Percentiles rank a stretch among this genome's conserved stretches.
Conservation (phyloP, 2,113 vertebrate species). For the Pimephales promelas region DNA sequence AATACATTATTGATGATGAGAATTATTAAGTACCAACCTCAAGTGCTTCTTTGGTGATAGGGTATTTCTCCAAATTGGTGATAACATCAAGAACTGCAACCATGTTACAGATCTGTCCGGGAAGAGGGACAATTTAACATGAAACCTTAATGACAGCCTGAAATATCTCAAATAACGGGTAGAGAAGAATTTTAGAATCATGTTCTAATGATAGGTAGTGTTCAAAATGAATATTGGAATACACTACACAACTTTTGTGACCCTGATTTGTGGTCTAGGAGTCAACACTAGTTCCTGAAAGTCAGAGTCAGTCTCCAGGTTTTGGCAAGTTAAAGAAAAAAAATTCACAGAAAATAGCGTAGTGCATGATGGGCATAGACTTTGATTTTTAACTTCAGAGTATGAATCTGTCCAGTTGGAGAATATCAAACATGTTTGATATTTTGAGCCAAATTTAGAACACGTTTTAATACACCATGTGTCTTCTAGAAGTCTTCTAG, state of each 20-base stretch:
- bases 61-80: conserved; percentile 95
- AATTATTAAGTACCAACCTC: conserved; percentile 76
- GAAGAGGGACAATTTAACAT: conserved; percentile 14
- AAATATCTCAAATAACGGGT: neutral
- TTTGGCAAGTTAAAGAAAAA: neutral
- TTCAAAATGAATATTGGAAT: neutral
- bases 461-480: neutral
- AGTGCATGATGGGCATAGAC: neutral
- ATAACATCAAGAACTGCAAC: conserved; percentile 97
- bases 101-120: conserved; percentile 94
- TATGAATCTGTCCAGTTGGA: neutral
- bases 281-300: neutral
- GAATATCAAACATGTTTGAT: neutral
- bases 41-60: conserved; percentile 99
- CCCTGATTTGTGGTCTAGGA: neutral
- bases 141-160: neutral
- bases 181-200: neutral
- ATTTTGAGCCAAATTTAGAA: neutral
- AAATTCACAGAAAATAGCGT: neutral
- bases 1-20: conserved; percentile 47
- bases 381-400: neutral
- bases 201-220: neutral
- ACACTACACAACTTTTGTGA: neutral
- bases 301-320: neutral
- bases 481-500: neutral